Evolutionary conservation across 1,140 invertebrate genomes (phyloP), one percentile per base, ranked within the genome.

Genomic region (Zelostemma sp.): DNA sequence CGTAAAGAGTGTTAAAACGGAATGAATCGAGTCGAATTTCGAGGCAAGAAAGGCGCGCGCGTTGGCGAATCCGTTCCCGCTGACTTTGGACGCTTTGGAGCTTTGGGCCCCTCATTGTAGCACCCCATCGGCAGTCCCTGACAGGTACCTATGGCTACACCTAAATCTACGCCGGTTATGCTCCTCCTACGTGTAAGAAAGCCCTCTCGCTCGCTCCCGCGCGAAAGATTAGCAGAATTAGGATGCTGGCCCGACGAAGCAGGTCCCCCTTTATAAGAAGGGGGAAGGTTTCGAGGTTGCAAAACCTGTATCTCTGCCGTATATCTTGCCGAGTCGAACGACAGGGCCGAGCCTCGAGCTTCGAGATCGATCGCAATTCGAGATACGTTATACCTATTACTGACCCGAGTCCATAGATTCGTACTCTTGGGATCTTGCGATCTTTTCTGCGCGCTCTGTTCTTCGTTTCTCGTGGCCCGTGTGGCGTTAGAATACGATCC

Each of bases 81-180:
- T 76, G 70, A 41, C 74, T 46, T 66, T 72, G 54, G 73, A 74
- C 79, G 75, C 78, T 74, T 79, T 54, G 72, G 64, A 31, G 41
- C 46, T 46, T 41, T 38, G 18, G 53, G 28, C 51, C 48, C 45
- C 56, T 71, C 58, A 78, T 80, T 80, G 78, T 78, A 68, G 50
- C 68, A 73, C 56, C 51, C 70, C 41, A 62, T 67, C 67, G 70
- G 73, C 65, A 72, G 62, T 75, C 72, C 71, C 74, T 75, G 80
- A 79, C 78, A 80, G 76, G 77, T 80, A 79, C 75, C 73, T 63
- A 55, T 51, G 46, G 53, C 64, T 60, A 72, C 68, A 69, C 58
- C 72, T 74, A 71, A 50, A 68, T 70, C 64, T 75, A 74, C 58
- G 60, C 64, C 59, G 28, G 54, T 71, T 71, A 68, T 58, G 61